phyloP scores from a whole-genome alignment of 1,140 invertebrate genomes.

The Lasioglossum albipes region DNA sequence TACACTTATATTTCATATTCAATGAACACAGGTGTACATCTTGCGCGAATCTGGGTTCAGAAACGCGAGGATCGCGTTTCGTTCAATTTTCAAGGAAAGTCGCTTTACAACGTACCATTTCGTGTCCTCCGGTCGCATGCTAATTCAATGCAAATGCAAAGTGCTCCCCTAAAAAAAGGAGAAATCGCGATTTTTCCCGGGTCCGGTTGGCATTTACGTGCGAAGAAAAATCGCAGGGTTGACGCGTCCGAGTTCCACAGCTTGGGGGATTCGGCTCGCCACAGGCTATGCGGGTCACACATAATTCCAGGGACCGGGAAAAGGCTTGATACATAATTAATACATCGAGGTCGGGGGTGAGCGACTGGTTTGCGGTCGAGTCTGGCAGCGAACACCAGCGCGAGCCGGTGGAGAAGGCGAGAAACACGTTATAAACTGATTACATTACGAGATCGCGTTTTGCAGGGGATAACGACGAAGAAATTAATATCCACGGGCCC shows the following conservation, averaged over 20 bases:
- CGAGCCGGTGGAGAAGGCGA: conserved; percentile 9
- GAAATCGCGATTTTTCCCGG: not conserved
- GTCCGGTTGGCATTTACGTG: too few relatives aligned
- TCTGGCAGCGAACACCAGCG: not conserved
- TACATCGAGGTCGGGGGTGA: not conserved
- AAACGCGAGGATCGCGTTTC: too few relatives aligned
- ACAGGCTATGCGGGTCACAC: not conserved
- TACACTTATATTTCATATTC: too few relatives aligned
- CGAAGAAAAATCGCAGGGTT: not conserved
- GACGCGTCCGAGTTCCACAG: not conserved
- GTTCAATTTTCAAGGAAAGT: too few relatives aligned
- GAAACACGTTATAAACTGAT: conserved; percentile 52
- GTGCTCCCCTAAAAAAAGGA: too few relatives aligned
- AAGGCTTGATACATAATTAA: conserved; percentile 31
- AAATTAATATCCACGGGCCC: conserved; percentile 47
- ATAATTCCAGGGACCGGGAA: not conserved
- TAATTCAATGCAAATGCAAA: too few relatives aligned
- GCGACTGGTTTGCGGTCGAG: conserved; percentile 8
- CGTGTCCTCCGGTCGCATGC: too few relatives aligned
- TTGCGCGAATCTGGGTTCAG: too few relatives aligned
- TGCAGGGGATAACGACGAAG: conserved; percentile 38
- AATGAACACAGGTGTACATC: too few relatives aligned
- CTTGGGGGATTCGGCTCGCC: not conserved
- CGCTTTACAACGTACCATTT: too few relatives aligned
- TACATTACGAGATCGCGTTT: conserved; percentile 45